These are phyloP conservation scores for Hydrotaea cyrtoneurina DNA, from an alignment of 2,888 invertebrate genomes.

Conservation along the genomic window DNA sequence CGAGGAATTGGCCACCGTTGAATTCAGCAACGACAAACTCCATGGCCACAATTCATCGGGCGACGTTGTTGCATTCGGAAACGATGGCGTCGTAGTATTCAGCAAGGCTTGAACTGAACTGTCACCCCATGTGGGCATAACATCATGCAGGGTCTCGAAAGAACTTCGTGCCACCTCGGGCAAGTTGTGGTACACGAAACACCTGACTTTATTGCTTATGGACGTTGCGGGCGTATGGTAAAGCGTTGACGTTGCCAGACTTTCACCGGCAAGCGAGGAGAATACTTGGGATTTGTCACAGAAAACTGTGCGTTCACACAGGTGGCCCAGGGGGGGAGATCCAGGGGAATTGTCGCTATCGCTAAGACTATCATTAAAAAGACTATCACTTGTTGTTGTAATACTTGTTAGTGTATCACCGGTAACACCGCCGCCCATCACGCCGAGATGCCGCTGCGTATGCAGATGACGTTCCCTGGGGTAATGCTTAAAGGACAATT, in stretches of 20 bases:
- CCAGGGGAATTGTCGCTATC: conserved; percentile 68
- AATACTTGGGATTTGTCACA: conserved; percentile 56
- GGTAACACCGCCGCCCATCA: neutral
- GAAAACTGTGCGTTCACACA: conserved; percentile 31
- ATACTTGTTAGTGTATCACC: conserved; percentile 43
- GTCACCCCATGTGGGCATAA: conserved; percentile 60
- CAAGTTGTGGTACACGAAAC: conserved; percentile 41
- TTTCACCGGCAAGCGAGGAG: conserved; percentile 5
- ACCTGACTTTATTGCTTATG: conserved; percentile 49
- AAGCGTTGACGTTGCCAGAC: neutral
- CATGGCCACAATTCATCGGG: conserved; percentile 46
- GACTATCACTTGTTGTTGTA: conserved; percentile 40
- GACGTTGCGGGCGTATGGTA: conserved; percentile 18
- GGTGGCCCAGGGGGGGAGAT: neutral
- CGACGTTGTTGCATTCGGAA: conserved; percentile 38
- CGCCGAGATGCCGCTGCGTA: conserved; percentile 25
- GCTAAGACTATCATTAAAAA: conserved; percentile 67
- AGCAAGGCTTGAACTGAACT: conserved; percentile 33
- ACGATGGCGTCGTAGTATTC: conserved; percentile 40
- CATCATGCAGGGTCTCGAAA: conserved; percentile 23
- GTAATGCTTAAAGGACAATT: conserved; percentile 74
- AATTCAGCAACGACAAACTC: conserved; percentile 47
- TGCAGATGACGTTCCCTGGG: conserved; percentile 64
- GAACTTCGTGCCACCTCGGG: conserved; percentile 16
- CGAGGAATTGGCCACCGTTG: conserved; percentile 46